Conservation (phyloP, 1,140 invertebrate genomes). For the Harpegnathos saltator region DNA sequence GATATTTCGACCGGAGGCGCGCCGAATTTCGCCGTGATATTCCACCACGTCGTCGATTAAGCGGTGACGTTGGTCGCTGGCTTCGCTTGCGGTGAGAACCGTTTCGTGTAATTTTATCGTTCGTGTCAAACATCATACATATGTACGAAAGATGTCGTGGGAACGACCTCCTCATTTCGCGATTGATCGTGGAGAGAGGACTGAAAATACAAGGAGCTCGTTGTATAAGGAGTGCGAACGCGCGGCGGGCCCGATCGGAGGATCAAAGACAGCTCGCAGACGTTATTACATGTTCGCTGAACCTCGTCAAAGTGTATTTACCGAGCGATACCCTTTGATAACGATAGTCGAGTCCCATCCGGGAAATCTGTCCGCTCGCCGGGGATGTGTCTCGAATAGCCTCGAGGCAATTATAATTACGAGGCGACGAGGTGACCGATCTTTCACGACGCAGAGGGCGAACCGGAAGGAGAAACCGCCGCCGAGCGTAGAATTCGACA, state of each 20-base stretch:
- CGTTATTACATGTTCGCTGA: constrained; percentile 35
- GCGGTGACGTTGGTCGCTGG: too few relatives aligned
- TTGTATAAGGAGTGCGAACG: constrained; percentile 16
- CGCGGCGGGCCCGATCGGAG: constrained; percentile 7
- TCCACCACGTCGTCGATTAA: too few relatives aligned
- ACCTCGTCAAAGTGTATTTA: constrained; percentile 55
- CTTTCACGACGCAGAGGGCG: constrained; percentile 5
- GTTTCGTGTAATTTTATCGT: neutral
- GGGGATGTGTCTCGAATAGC: constrained; percentile 1
- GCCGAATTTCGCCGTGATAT: too few relatives aligned
- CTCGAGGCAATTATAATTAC: constrained; percentile 46
- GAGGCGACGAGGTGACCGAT: neutral
- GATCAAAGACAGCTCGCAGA: constrained; percentile 50
- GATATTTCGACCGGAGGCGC: too few relatives aligned
- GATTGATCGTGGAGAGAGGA: neutral
- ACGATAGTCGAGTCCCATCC: constrained; percentile 30
- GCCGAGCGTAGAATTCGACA: neutral
- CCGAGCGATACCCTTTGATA: constrained; percentile 1
- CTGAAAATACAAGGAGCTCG: neutral
- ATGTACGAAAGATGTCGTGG: neutral
- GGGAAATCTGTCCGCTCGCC: neutral
- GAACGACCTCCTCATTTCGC: neutral
- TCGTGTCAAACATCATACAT: neutral
- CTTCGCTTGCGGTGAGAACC: too few relatives aligned
- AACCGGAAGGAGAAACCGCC: constrained; percentile 21